phyloP scores from a whole-genome alignment of 2,888 invertebrate genomes.

The Fragum sueziense region DNA sequence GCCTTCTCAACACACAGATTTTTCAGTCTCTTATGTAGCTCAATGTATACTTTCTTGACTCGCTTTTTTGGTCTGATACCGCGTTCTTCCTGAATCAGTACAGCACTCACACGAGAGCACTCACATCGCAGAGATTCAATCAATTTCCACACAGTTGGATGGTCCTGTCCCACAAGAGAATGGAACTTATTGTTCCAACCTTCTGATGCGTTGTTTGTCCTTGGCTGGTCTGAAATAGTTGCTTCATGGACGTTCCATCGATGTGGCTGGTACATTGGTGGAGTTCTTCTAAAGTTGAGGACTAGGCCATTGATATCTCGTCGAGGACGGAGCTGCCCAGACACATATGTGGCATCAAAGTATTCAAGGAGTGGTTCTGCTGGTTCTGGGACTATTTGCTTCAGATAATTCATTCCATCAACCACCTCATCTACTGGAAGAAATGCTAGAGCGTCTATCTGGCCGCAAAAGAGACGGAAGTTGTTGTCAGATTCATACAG shows the following conservation, averaged over 20 bases:
- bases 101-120: slow-evolving; percentile 14
- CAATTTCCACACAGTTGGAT: slow-evolving; percentile 19
- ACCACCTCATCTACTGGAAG: slow-evolving; percentile 16
- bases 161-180: slow-evolving; percentile 11
- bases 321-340: slow-evolving; percentile 10
- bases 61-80: slow-evolving; percentile 4
- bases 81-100: slow-evolving; percentile 1
- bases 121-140: slow-evolving; percentile 9
- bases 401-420: slow-evolving; percentile 12
- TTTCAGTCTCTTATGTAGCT: slow-evolving; percentile 3
- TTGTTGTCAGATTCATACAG: slow-evolving; percentile 1
- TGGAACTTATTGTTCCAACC: slow-evolving; percentile 21
- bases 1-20: too few species aligned
- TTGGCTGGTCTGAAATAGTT: slow-evolving; percentile 6
- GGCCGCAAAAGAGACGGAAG: slow-evolving; percentile 19
- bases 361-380: slow-evolving; percentile 18
- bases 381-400: slow-evolving; percentile 7
- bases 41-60: slow-evolving; percentile 9
- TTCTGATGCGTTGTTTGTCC: slow-evolving; percentile 18
- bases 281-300: slow-evolving; percentile 4
- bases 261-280: slow-evolving; percentile 13
- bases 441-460: slow-evolving; percentile 20
- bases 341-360: slow-evolving; percentile 22
- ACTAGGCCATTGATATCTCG: slow-evolving; percentile 6
- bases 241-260: slow-evolving; percentile 7